phyloP scores from a whole-genome alignment of 2,113 vertebrate genomes.

The Myodes glareolus region DNA sequence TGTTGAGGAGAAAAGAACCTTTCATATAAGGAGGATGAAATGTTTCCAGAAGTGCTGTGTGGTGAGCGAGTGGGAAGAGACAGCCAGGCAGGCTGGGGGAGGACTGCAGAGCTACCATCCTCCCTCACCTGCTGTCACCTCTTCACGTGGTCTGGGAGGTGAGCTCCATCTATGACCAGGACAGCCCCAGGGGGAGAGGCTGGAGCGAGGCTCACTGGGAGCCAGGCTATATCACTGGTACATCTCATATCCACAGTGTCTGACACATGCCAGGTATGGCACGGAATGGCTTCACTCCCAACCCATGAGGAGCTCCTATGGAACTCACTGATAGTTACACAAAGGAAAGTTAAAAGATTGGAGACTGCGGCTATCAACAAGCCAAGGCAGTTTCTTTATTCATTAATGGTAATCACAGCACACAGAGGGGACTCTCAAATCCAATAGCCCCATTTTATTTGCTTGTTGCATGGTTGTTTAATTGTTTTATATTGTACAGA shows the following conservation, averaged over 20 bases:
- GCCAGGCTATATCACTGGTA: background rate
- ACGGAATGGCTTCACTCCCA: background rate
- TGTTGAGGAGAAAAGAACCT: background rate
- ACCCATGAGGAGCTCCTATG: background rate
- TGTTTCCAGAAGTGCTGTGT: too few species aligned
- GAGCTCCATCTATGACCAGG: background rate
- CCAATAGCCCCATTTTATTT: background rate
- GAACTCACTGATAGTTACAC: background rate
- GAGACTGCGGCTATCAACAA: background rate
- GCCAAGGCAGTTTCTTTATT: too few species aligned
- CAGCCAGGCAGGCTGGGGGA: background rate
- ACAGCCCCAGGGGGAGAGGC: fast-evolving
- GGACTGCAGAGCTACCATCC: fast-evolving
- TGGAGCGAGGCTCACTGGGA: background rate
- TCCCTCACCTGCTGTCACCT: background rate
- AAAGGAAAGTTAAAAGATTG: background rate
- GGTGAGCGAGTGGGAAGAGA: background rate
- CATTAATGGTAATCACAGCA: too few species aligned
- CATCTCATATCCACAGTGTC: background rate
- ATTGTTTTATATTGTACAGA: background rate
- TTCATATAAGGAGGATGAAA: background rate
- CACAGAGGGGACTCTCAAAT: too few species aligned
- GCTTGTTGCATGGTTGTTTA: background rate
- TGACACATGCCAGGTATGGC: background rate
- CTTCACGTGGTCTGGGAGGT: fast-evolving